Percentiles rank a stretch among this genome's conserved stretches.
Evolutionary conservation across 92 coral and sea anemone genomes (phyloP).

Genomic region (Epizoanthus scotinus): DNA sequence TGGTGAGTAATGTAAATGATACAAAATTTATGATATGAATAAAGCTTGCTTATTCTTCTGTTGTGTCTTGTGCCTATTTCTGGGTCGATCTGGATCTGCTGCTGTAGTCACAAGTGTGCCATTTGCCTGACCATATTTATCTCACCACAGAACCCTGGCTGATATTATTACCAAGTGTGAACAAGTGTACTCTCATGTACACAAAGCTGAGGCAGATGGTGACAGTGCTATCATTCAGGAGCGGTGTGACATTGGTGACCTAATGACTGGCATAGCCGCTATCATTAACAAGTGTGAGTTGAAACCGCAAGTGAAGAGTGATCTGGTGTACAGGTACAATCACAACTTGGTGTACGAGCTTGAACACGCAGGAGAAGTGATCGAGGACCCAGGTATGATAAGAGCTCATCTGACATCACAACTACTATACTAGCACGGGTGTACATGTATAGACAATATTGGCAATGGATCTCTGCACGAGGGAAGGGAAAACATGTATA

Average conservation of each 20-base stretch:
- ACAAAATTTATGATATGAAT: too few relatives aligned
- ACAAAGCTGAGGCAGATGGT: conserved; percentile 53
- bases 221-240: conserved; percentile 76
- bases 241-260: conserved; percentile 52
- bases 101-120: background rate
- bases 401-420: background rate
- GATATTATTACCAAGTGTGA: conserved; percentile 70
- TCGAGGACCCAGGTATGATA: conserved; percentile 46
- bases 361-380: conserved; percentile 57
- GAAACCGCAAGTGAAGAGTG: conserved; percentile 60
- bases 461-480: too few relatives aligned
- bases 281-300: conserved; percentile 60
- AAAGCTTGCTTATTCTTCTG: too few relatives aligned
- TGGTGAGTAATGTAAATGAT: too few relatives aligned
- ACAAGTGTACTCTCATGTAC: conserved; percentile 56
- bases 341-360: conserved; percentile 59
- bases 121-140: background rate
- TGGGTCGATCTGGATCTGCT: too few relatives aligned
- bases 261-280: conserved; percentile 57
- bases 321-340: conserved; percentile 58
- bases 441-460: too few relatives aligned
- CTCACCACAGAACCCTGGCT: conserved; percentile 52
- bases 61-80: too few relatives aligned
- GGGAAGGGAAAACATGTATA: too few relatives aligned
- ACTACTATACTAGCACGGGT: background rate